Evolutionary conservation across 2,888 invertebrate genomes (phyloP).

Genomic region (Fragum whitleyi): DNA sequence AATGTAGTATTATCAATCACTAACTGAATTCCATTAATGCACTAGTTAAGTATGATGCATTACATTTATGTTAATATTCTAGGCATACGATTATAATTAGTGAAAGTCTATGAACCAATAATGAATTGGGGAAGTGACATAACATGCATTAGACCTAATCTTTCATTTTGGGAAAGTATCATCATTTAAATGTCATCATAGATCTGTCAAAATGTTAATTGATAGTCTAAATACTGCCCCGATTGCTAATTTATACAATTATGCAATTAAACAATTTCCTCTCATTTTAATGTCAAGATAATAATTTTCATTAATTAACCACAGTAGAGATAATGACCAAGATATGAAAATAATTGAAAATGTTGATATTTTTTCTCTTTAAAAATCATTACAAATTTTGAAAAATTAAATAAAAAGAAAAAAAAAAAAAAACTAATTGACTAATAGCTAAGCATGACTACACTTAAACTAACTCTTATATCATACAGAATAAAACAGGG

Average conservation of each 20-base stretch:
- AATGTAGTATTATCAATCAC: too few species aligned
- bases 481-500: too few species aligned
- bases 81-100: background rate
- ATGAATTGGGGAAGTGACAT: constrained; percentile 1
- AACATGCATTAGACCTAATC: constrained; percentile 4
- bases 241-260: constrained; percentile 4
- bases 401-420: too few species aligned
- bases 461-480: too few species aligned
- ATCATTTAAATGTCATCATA: background rate
- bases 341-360: too few species aligned
- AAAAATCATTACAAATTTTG: too few species aligned
- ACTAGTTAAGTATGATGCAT: background rate
- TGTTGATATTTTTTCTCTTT: too few species aligned
- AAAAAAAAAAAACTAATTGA: too few species aligned
- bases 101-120: background rate
- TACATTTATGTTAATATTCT: background rate
- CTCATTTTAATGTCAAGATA: background rate
- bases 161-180: constrained; percentile 1
- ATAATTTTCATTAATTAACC: background rate
- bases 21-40: background rate
- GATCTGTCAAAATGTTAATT: background rate
- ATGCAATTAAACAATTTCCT: background rate
- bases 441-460: too few species aligned
- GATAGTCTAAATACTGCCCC: background rate
- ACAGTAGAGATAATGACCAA: background rate